A percentile compares a stretch with the other conserved stretches of the same genome.
Evolutionary conservation across 2,888 invertebrate species (phyloP).

Genomic region (Marronus borbonicus): DNA sequence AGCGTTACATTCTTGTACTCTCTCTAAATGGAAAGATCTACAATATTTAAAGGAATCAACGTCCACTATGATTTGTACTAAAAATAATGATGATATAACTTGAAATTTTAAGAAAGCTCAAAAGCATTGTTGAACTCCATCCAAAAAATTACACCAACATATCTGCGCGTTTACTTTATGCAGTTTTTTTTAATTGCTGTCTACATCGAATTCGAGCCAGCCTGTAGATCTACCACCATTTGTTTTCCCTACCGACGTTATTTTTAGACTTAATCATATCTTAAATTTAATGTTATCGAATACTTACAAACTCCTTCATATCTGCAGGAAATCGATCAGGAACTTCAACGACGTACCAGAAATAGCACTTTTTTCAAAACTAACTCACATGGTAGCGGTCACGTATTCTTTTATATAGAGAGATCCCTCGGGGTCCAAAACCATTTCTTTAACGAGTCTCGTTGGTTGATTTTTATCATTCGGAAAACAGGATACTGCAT

Average conservation of each 20-base stretch:
- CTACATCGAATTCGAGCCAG: too few relatives aligned
- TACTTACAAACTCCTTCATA: background rate
- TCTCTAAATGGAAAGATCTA: too few relatives aligned
- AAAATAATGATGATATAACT: too few relatives aligned
- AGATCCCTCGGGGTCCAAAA: conserved; percentile 11
- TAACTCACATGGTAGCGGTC: background rate
- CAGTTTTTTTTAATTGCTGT: too few relatives aligned
- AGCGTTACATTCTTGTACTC: too few relatives aligned
- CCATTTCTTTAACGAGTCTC: background rate
- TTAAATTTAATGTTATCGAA: background rate
- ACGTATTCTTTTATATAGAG: conserved; percentile 29
- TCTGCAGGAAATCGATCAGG: background rate
- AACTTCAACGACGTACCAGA: background rate
- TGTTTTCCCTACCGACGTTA: background rate
- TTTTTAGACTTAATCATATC: background rate
- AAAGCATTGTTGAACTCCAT: too few relatives aligned
- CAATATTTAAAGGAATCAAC: too few relatives aligned
- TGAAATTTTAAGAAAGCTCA: too few relatives aligned
- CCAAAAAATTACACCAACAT: too few relatives aligned
- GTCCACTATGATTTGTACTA: too few relatives aligned
- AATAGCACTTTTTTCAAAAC: conserved; percentile 21
- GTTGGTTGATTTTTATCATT: conserved; percentile 24
- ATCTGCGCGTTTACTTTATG: too few relatives aligned
- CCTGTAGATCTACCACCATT: too few relatives aligned
- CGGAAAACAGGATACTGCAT: conserved; percentile 2